Evolutionary conservation across 2,113 vertebrate species (phyloP), one percentile per base, ranked within the genome.

Genomic region (Callorhinus ursinus): DNA sequence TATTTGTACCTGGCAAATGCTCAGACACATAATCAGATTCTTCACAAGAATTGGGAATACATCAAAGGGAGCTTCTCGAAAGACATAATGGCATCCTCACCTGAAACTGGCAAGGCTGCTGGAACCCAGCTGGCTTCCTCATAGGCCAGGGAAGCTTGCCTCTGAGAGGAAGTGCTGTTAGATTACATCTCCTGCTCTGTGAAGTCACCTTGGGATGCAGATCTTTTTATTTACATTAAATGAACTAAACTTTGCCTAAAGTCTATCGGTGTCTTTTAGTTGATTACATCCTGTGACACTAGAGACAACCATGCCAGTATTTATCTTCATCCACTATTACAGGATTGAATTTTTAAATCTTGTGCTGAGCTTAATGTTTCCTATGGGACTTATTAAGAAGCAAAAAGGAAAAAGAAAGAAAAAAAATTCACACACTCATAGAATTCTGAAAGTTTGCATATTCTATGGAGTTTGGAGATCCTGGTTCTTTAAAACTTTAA

Each of bases 291-390:
- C 59, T 72, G 21, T 91, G 82, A 93, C 53, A 92, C 53, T n/a
- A 72, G 13, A 61, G 74, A 94, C 15, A 85, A 86, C 21, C 51
- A 13, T 90, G 88, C 24, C 36, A 77, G 13, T 61, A 46, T 46
- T 93, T 67, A 76, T 67, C 19, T 63, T 69, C 61, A 88, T 85
- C 4, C 33, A n/a, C 46, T 49, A 39, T 14, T 39, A 39, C 0
- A 89, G 31, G 18, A 63, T 5, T 93, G 39, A 79, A 96, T 84
- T 93, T 65, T 93, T 67, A 95, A 95, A 61, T 55, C 5, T 22
- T 84, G 24, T 65, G 39, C 21, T 87, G 51, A 92, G 33, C 19
- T 81, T 49, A 74, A 36, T 2, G 72, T 67, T 71, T 96, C 67
- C 51, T 85, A 49, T 28, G 16, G 63, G 16, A 63, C 31, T 71